phyloP scores from a whole-genome alignment of 2,797 vertebrate genomes.

The Centroberyx gerrardi region DNA sequence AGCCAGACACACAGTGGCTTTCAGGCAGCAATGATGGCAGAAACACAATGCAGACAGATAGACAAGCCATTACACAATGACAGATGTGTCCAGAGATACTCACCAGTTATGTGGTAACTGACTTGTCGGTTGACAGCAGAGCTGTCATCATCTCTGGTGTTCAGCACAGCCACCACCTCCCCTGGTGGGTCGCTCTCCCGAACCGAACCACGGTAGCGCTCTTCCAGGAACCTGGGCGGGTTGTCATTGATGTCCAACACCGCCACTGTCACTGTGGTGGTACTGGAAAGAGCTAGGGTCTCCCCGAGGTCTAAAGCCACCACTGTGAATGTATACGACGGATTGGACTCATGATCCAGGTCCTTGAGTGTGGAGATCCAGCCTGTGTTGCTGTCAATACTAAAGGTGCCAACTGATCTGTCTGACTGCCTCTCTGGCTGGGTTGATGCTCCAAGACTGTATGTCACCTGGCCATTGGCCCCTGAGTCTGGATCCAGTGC shows the following conservation, averaged over 20 bases:
- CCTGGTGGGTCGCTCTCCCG: slow-evolving; percentile 95
- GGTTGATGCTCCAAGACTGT: slow-evolving; percentile 86
- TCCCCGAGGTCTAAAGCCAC: slow-evolving; percentile 96
- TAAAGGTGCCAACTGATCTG: slow-evolving; percentile 86
- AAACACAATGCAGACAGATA: neutral
- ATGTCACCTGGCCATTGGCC: slow-evolving; percentile 95
- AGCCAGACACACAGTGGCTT: neutral
- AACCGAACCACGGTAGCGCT: slow-evolving; percentile 90
- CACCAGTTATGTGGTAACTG: slow-evolving; percentile 98
- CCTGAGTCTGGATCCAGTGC: slow-evolving; percentile 92
- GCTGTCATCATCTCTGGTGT: slow-evolving; percentile 94
- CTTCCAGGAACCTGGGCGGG: slow-evolving; percentile 90
- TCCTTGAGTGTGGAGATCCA: slow-evolving; percentile 95
- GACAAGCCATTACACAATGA: slow-evolving; percentile 5
- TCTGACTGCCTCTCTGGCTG: slow-evolving; percentile 81
- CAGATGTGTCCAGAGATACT: slow-evolving; percentile 39
- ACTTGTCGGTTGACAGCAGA: slow-evolving; percentile 94
- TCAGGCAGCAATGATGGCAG: neutral
- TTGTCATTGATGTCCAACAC: slow-evolving; percentile 97
- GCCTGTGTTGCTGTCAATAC: slow-evolving; percentile 94
- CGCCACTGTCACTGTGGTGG: slow-evolving; percentile 89
- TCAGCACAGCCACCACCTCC: slow-evolving; percentile 95
- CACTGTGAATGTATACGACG: slow-evolving; percentile 91
- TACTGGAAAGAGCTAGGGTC: slow-evolving; percentile 90
- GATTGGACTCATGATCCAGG: slow-evolving; percentile 93